phyloP scores from a whole-genome alignment of 2,888 invertebrate genomes.

The Epirrhoe alternata region DNA sequence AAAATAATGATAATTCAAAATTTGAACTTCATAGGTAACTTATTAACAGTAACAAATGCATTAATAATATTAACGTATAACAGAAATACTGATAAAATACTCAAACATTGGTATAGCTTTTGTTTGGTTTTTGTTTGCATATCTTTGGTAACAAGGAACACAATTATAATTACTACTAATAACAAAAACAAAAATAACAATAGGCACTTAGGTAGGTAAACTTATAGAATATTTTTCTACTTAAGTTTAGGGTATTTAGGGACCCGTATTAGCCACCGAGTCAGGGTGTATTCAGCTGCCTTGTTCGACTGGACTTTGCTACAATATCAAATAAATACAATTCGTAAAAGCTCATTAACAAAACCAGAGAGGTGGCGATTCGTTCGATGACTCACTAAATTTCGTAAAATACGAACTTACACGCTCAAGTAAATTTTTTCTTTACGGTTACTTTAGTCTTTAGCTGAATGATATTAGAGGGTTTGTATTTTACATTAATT shows the following conservation, averaged over 20 bases:
- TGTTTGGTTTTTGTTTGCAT: constrained; percentile 55
- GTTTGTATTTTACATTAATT: background rate
- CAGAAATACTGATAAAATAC: constrained; percentile 58
- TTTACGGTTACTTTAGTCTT: too few species aligned
- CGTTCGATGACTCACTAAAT: background rate
- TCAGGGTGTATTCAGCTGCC: constrained; percentile 40
- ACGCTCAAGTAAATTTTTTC: background rate
- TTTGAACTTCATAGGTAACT: constrained; percentile 82
- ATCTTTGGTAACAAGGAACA: constrained; percentile 85
- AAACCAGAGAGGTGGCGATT: background rate
- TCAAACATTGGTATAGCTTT: constrained; percentile 47
- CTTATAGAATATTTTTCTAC: constrained; percentile 37
- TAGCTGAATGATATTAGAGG: background rate
- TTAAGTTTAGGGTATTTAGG: constrained; percentile 24
- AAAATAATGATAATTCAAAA: constrained; percentile 69
- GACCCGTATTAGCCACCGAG: constrained; percentile 22
- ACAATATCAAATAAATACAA: background rate
- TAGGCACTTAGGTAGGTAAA: constrained; percentile 46
- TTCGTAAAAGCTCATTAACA: background rate
- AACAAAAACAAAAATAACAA: constrained; percentile 83
- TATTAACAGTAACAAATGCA: constrained; percentile 78
- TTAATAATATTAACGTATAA: constrained; percentile 47
- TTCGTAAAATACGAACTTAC: background rate
- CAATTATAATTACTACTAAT: constrained; percentile 68
- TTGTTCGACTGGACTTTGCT: constrained; percentile 4